A percentile compares a stretch with the other conserved stretches of the same genome.
Evolutionary conservation across 2,113 vertebrate genomes (phyloP).

Genomic region (Labeo rohita): DNA sequence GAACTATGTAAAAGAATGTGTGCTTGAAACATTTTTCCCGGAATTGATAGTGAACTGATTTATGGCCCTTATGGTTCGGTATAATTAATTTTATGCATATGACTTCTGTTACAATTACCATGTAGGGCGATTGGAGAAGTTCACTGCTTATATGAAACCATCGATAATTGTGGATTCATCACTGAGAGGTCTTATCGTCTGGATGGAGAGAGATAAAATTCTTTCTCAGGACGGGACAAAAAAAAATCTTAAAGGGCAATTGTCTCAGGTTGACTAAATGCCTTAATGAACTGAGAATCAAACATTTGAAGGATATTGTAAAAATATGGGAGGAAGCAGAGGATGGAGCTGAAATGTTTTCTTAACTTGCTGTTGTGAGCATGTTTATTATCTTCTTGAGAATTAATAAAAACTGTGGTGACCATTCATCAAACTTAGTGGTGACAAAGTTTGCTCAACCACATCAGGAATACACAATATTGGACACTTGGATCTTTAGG

Average conservation of each 20-base stretch:
- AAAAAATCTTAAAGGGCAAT: slow-evolving; percentile 68
- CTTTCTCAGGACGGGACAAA: slow-evolving; percentile 54
- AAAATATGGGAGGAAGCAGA: not conserved
- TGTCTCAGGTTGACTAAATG: slow-evolving; percentile 61
- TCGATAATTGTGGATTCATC: slow-evolving; percentile 80
- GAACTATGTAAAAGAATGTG: slow-evolving; percentile 69
- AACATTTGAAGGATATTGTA: slow-evolving; percentile 61
- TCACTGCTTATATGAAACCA: slow-evolving; percentile 80
- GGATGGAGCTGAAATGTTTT: not conserved
- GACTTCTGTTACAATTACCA: slow-evolving; percentile 92
- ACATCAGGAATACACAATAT: too few relatives aligned
- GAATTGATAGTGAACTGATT: slow-evolving; percentile 90
- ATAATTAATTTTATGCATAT: slow-evolving; percentile 97
- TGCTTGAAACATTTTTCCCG: slow-evolving; percentile 77
- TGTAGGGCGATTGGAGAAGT: slow-evolving; percentile 77
- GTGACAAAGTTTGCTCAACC: not conserved
- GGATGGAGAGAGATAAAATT: slow-evolving; percentile 53
- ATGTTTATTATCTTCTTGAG: not conserved
- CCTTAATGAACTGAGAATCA: slow-evolving; percentile 59
- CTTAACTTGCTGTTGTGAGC: not conserved
- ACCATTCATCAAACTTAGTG: not conserved
- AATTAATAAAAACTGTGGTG: not conserved
- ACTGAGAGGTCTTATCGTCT: slow-evolving; percentile 62
- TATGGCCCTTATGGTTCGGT: slow-evolving; percentile 85
- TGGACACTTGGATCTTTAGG: too few relatives aligned